These are phyloP conservation scores for Nyctibius grandis DNA, from an alignment of 2,797 vertebrate genomes.

Conservation along the genomic window DNA sequence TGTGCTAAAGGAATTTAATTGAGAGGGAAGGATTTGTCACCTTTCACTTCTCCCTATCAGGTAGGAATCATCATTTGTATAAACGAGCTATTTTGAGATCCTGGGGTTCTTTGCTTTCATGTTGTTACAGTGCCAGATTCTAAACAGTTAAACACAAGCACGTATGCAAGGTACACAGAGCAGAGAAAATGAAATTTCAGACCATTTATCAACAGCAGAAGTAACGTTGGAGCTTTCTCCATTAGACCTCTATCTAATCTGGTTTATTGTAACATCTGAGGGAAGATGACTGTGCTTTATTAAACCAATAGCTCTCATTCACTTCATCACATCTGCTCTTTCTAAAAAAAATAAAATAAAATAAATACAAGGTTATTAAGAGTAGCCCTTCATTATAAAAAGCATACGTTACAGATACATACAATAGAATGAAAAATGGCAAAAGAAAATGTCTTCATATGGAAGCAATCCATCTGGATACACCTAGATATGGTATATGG, in stretches of 20 bases:
- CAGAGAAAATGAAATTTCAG: slow-evolving; percentile 50
- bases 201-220: slow-evolving; percentile 51
- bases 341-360: slow-evolving; percentile 39
- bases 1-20: slow-evolving; percentile 8
- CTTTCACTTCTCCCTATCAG: background rate
- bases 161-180: background rate
- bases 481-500: slow-evolving; percentile 39
- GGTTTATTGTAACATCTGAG: slow-evolving; percentile 63
- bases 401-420: slow-evolving; percentile 18
- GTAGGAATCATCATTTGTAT: background rate
- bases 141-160: slow-evolving; percentile 16
- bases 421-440: slow-evolving; percentile 55
- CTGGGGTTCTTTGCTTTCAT: background rate
- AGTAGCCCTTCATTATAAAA: slow-evolving; percentile 61
- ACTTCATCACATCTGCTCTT: slow-evolving; percentile 69
- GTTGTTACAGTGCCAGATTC: background rate
- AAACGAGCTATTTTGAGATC: background rate
- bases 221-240: slow-evolving; percentile 31
- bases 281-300: slow-evolving; percentile 63
- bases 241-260: slow-evolving; percentile 58
- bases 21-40: background rate
- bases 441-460: slow-evolving; percentile 66
- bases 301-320: slow-evolving; percentile 67
- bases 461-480: slow-evolving; percentile 69
- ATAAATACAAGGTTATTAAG: slow-evolving; percentile 65